These are phyloP conservation scores for Empidonax alnorum DNA, from an alignment of 2,113 vertebrate genomes.

Conservation along the genomic window DNA sequence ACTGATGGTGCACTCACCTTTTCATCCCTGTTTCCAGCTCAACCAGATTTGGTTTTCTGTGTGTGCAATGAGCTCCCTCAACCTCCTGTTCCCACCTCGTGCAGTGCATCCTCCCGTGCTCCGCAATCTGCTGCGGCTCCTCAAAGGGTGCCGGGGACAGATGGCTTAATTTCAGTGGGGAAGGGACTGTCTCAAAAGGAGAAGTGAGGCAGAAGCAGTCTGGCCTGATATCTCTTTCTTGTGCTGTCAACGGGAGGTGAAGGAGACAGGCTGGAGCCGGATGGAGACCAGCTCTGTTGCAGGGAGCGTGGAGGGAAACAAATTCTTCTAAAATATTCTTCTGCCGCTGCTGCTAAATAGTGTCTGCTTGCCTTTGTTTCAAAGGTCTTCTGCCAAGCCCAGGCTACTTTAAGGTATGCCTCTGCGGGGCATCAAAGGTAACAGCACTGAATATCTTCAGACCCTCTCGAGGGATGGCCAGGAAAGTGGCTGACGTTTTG, in stretches of 20 bases:
- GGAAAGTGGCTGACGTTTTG: not conserved
- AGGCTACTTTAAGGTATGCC: not conserved
- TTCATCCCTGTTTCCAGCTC: not conserved
- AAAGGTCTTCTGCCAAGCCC: not conserved
- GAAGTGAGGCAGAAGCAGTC: not conserved
- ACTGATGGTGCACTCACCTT: not conserved
- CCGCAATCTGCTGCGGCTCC: not conserved
- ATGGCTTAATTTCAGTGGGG: constrained; percentile 26
- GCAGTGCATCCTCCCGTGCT: not conserved
- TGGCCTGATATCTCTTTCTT: constrained; percentile 4
- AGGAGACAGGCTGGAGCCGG: not conserved
- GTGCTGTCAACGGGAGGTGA: not conserved
- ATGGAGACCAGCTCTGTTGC: not conserved
- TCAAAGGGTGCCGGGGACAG: not conserved
- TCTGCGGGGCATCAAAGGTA: not conserved
- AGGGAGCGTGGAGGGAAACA: not conserved
- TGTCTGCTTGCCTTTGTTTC: not conserved
- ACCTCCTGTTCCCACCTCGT: not conserved
- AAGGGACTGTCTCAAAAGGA: constrained; percentile 26
- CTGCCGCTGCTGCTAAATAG: not conserved
- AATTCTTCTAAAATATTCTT: not conserved
- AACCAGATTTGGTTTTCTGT: not conserved
- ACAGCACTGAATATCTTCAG: not conserved
- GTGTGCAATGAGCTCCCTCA: accelerated
- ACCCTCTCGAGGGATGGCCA: accelerated